phyloP scores from a whole-genome alignment of 2,888 invertebrate species.

The Seira ritae region DNA sequence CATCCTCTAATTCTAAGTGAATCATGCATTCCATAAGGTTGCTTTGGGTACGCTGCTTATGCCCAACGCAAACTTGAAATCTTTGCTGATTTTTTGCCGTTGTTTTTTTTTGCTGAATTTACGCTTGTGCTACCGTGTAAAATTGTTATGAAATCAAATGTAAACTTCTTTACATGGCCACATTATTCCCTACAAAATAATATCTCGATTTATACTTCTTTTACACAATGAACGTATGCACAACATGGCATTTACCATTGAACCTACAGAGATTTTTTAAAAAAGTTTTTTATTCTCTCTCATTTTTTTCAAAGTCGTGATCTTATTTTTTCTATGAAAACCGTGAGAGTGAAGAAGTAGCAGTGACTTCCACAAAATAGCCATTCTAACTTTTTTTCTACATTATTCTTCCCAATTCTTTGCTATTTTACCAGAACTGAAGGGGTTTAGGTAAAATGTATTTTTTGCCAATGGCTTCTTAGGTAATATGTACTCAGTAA shows the following conservation, averaged over 20 bases:
- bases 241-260: conserved; percentile 11
- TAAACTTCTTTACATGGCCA: conserved; percentile 17
- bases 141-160: not conserved
- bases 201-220: conserved; percentile 10
- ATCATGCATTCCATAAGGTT: not conserved
- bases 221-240: conserved; percentile 16
- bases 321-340: not conserved
- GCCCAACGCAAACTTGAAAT: not conserved
- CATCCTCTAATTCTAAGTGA: not conserved
- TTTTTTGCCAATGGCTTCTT: conserved; percentile 22
- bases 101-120: not conserved
- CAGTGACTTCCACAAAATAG: conserved; percentile 7
- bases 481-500: not conserved
- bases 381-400: not conserved
- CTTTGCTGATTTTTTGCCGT: conserved; percentile 7
- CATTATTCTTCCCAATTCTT: conserved; percentile 1
- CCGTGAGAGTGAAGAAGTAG: conserved; percentile 3
- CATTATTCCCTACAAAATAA: conserved; percentile 7
- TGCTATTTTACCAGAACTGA: not conserved
- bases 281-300: not conserved
- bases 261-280: conserved; percentile 5
- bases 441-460: not conserved
- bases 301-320: conserved; percentile 10
- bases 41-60: not conserved
- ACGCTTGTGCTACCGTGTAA: conserved; percentile 18